These are phyloP conservation scores for Pangasius larnaudii DNA, from an alignment of 2,797 vertebrate species.

Conservation along the genomic window DNA sequence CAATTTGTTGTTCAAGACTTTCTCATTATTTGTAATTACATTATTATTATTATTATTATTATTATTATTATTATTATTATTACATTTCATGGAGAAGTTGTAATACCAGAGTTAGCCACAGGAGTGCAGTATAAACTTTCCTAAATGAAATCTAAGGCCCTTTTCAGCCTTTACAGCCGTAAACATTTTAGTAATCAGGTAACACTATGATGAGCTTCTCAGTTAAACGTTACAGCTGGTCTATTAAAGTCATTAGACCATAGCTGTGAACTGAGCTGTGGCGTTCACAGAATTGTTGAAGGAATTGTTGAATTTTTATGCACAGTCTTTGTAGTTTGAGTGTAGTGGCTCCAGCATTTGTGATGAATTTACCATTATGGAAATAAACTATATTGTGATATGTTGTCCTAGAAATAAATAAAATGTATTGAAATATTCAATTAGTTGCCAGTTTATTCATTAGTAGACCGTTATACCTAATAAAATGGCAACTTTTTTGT, in stretches of 20 bases:
- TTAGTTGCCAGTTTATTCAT: not conserved
- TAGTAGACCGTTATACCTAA: no score
- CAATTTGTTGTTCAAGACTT: not conserved
- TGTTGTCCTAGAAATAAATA: not conserved
- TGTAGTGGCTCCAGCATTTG: not conserved
- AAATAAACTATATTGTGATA: not conserved
- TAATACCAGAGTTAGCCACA: not conserved
- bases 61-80: no score
- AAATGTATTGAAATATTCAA: not conserved
- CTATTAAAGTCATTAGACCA: not conserved
- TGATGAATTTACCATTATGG: not conserved
- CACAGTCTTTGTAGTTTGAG: not conserved
- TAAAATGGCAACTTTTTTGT: not conserved
- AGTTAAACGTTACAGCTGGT: not conserved
- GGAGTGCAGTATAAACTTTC: not conserved
- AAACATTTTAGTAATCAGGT: not conserved
- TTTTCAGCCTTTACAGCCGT: not conserved
- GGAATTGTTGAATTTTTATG: not conserved
- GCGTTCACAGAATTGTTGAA: no score
- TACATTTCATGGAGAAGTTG: not conserved
- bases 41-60: not conserved
- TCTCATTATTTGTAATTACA: not conserved
- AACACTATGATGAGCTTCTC: not conserved
- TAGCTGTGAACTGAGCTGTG: not conserved
- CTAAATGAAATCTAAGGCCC: not conserved